Evolutionary conservation across 2,888 invertebrate genomes (phyloP).

Genomic region (Phorcus lineatus): DNA sequence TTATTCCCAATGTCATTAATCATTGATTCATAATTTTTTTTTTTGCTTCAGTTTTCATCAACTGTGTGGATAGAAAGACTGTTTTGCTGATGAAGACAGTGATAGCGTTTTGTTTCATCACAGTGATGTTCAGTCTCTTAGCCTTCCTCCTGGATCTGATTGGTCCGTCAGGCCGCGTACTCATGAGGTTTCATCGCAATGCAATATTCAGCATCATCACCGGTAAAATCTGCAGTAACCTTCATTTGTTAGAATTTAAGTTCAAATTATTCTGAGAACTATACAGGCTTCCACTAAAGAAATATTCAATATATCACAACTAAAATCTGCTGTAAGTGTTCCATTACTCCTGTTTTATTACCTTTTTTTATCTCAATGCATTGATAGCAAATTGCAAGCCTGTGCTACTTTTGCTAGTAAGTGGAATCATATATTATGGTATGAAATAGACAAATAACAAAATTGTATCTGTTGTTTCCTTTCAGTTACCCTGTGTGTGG

Average conservation of each 20-base stretch:
- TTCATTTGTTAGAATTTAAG: no score
- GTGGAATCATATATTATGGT: no score
- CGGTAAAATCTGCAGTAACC: conserved; percentile 71
- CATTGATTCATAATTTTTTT: background rate
- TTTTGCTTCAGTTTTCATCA: conserved; percentile 78
- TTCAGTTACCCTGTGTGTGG: conserved; percentile 79
- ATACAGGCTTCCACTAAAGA: no score
- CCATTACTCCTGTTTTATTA: no score
- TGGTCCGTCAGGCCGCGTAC: conserved; percentile 80
- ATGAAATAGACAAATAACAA: background rate
- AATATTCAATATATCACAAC: no score
- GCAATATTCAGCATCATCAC: conserved; percentile 82
- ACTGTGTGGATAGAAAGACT: conserved; percentile 82
- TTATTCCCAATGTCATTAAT: no score
- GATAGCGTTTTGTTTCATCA: conserved; percentile 83
- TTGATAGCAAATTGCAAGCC: no score
- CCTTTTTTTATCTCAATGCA: no score
- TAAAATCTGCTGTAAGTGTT: no score
- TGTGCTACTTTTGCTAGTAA: no score
- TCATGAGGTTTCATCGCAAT: conserved; percentile 82
- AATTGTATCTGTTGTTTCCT: background rate
- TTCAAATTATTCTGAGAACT: no score
- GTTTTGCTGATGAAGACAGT: conserved; percentile 82
- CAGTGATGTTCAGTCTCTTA: conserved; percentile 82
- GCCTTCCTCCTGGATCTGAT: conserved; percentile 84